Conservation (phyloP, 2,888 invertebrate genomes). For the Plebejus anna region DNA sequence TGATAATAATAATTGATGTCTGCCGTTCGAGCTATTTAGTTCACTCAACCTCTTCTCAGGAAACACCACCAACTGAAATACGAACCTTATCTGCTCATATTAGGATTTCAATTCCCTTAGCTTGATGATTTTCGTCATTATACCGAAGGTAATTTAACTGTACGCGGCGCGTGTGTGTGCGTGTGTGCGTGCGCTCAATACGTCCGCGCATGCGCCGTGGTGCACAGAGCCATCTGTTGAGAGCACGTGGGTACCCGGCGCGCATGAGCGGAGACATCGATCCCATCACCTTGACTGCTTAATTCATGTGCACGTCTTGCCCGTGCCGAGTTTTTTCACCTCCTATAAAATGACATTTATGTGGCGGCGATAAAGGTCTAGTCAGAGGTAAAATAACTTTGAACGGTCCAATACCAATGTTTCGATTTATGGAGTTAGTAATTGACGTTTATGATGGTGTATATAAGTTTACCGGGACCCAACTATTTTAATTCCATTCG, state of each 20-base stretch:
- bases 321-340: too few relatives aligned
- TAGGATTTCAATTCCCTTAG: slow-evolving; percentile 44
- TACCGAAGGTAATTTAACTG: slow-evolving; percentile 68
- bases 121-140: slow-evolving; percentile 61
- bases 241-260: slow-evolving; percentile 57
- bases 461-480: too few relatives aligned
- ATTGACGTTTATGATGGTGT: too few relatives aligned
- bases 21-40: slow-evolving; percentile 61
- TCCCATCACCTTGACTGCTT: slow-evolving; percentile 70
- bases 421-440: too few relatives aligned
- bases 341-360: too few relatives aligned
- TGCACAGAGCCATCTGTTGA: slow-evolving; percentile 71
- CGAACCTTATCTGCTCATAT: slow-evolving; percentile 30
- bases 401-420: too few relatives aligned
- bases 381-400: too few relatives aligned
- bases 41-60: slow-evolving; percentile 56
- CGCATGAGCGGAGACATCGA: slow-evolving; percentile 68
- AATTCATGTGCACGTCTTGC: slow-evolving; percentile 63
- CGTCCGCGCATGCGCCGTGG: slow-evolving; percentile 64
- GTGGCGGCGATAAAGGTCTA: too few relatives aligned
- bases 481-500: too few relatives aligned
- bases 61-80: slow-evolving; percentile 35
- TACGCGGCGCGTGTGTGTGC: slow-evolving; percentile 50
- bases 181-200: slow-evolving; percentile 66
- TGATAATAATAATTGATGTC: slow-evolving; percentile 66